Evolutionary conservation across 2,888 invertebrate genomes (phyloP).

Genomic region (Nyleta sp.): DNA sequence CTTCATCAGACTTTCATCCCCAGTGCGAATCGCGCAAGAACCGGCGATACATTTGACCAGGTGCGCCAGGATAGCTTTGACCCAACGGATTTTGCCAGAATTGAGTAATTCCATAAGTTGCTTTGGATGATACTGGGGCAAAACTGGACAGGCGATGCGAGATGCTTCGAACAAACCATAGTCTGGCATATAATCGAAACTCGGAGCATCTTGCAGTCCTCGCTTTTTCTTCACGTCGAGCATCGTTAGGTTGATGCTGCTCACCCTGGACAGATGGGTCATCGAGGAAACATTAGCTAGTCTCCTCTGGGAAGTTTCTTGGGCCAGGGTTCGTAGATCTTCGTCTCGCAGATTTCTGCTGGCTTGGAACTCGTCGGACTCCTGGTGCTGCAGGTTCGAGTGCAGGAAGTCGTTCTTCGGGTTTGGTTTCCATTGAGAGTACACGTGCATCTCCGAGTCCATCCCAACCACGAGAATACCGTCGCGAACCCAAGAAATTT

Average conservation of each 20-base stretch:
- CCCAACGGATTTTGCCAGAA: slow-evolving; percentile 98
- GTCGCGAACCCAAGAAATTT: slow-evolving; percentile 99
- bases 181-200: slow-evolving; percentile 94
- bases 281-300: slow-evolving; percentile 90
- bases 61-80: slow-evolving; percentile 98
- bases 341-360: slow-evolving; percentile 89
- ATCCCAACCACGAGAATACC: slow-evolving; percentile 99
- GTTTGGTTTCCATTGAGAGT: slow-evolving; percentile 98
- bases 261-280: slow-evolving; percentile 91
- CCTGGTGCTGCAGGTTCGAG: slow-evolving; percentile 82
- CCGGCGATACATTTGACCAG: slow-evolving; percentile 90
- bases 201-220: slow-evolving; percentile 82
- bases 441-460: slow-evolving; percentile 99
- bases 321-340: slow-evolving; percentile 87
- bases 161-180: slow-evolving; percentile 98
- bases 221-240: slow-evolving; percentile 88
- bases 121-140: slow-evolving; percentile 99
- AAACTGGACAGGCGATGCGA: slow-evolving; percentile 97
- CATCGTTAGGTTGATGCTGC: slow-evolving; percentile 92
- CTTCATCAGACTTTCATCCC: slow-evolving; percentile 82
- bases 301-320: slow-evolving; percentile 87
- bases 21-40: slow-evolving; percentile 83
- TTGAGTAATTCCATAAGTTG: slow-evolving; percentile 99
- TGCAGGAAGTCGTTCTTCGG: slow-evolving; percentile 79
- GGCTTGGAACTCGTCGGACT: slow-evolving; percentile 88